Conservation (phyloP, 2,797 vertebrate genomes). For the Bradypus variegatus region DNA sequence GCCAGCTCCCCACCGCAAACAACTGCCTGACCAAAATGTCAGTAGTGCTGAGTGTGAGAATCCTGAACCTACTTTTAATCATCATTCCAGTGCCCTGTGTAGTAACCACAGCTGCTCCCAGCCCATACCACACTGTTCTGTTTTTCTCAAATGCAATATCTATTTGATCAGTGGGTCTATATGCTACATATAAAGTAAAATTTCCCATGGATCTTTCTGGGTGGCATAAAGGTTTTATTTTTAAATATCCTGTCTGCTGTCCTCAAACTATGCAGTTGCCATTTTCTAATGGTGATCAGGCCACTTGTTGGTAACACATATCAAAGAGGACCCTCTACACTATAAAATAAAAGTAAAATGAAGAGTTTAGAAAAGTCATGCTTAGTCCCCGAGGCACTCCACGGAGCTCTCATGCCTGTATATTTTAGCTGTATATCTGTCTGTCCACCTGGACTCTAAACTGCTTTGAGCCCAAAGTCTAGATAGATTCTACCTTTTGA, state of each 20-base stretch:
- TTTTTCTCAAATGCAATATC: not conserved
- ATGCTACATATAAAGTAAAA: not conserved
- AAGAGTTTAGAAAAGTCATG: not conserved
- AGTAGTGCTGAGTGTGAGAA: not conserved
- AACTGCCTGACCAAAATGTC: not conserved
- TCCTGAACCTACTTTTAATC: not conserved
- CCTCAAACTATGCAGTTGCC: not conserved
- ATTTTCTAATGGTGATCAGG: not conserved
- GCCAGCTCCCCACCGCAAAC: not conserved
- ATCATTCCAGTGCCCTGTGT: not conserved
- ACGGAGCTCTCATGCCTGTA: not conserved
- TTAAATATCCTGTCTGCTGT: not conserved
- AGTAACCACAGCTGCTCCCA: not conserved
- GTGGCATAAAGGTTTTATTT: not conserved
- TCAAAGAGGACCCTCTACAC: not conserved
- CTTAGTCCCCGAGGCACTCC: not conserved
- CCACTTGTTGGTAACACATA: not conserved
- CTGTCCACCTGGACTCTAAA: not conserved
- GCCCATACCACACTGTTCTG: not conserved
- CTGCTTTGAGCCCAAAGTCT: not conserved
- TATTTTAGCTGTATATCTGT: not conserved
- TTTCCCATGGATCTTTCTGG: not conserved
- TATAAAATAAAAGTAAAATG: not conserved
- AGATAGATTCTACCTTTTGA: not conserved
- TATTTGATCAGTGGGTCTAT: not conserved